phyloP scores from a whole-genome alignment of 2,113 vertebrate species.

The Ochotona princeps region DNA sequence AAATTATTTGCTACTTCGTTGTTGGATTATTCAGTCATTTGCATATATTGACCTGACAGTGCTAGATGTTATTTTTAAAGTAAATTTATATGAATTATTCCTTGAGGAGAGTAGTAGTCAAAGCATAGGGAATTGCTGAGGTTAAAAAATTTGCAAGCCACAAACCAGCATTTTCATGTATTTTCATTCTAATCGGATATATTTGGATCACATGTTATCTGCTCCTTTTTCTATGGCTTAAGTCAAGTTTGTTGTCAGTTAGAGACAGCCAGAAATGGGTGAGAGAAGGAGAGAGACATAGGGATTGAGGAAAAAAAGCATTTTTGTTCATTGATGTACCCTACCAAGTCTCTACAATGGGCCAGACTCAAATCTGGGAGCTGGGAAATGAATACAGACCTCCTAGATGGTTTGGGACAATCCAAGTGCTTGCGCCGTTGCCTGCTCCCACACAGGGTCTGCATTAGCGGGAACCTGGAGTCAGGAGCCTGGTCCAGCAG shows the following conservation, averaged over 20 bases:
- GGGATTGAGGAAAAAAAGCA: too few relatives aligned
- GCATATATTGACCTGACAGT: not conserved
- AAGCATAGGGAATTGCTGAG: not conserved
- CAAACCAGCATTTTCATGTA: not conserved
- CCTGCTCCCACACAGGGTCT: too few relatives aligned
- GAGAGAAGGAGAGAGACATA: too few relatives aligned
- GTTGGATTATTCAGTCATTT: not conserved
- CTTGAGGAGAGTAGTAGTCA: not conserved
- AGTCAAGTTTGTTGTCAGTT: not conserved
- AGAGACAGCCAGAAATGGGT: too few relatives aligned
- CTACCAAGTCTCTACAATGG: too few relatives aligned
- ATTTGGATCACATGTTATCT: not conserved
- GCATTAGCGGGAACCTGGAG: too few relatives aligned
- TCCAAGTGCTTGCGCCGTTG: too few relatives aligned
- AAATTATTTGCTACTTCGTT: not conserved
- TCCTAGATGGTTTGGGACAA: too few relatives aligned
- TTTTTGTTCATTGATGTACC: too few relatives aligned
- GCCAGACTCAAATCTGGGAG: too few relatives aligned
- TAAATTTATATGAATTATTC: conserved; percentile 2
- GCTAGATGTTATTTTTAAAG: not conserved
- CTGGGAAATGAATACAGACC: too few relatives aligned
- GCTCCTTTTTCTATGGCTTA: not conserved
- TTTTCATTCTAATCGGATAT: not conserved
- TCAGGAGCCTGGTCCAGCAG: too few relatives aligned
- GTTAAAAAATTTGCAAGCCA: not conserved